Conservation (phyloP, 2,888 invertebrate genomes). For the Germaria angustata region DNA sequence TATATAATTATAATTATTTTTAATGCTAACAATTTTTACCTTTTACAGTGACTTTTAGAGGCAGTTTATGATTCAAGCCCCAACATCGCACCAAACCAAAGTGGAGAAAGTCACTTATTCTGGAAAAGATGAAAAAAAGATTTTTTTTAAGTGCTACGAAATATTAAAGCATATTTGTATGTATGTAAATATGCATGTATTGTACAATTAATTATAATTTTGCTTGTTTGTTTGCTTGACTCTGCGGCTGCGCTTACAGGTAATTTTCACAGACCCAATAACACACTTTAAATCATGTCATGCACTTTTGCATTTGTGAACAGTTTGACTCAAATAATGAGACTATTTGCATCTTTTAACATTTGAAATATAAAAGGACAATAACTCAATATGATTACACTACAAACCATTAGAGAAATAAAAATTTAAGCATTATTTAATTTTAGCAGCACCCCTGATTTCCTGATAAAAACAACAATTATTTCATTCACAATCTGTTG, state of each 20-base stretch:
- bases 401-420: too few species aligned
- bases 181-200: neutral
- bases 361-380: neutral
- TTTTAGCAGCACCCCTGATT: too few species aligned
- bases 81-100: neutral
- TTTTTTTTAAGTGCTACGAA: constrained; percentile 39
- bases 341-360: neutral
- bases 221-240: neutral
- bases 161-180: neutral
- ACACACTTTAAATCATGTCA: constrained; percentile 32
- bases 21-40: constrained; percentile 28
- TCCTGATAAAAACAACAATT: too few species aligned
- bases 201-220: neutral
- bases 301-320: neutral
- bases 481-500: neutral
- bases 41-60: neutral
- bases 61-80: neutral
- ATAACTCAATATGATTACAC: too few species aligned
- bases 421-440: too few species aligned
- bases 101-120: constrained; percentile 37
- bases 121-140: neutral
- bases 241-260: constrained; percentile 24
- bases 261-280: constrained; percentile 26
- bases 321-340: neutral
- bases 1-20: constrained; percentile 55